Evolutionary conservation across 2,888 invertebrate species (phyloP), one percentile per base, ranked within the genome.

Genomic region (Muschampia plurimacula): DNA sequence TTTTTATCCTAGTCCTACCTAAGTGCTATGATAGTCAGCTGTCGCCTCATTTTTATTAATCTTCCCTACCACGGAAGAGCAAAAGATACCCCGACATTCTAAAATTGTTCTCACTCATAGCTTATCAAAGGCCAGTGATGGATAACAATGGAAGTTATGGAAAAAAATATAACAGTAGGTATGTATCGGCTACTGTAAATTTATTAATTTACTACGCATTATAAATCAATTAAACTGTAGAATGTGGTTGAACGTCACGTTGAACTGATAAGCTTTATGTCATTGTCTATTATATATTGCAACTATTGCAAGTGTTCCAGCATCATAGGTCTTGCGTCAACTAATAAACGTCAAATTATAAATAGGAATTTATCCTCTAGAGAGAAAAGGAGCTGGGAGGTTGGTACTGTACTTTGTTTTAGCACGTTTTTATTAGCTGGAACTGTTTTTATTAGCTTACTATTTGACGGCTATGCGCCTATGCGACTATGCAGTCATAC

Each of bases 211-310:
- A 85, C 82, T 76, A 75, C 73, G 69, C 80, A 82, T 83, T 84
- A 85, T 86, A 84, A 86, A 86, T 85, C 84, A 84, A 84, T 85
- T 82, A 81, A 75, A 22, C 73, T 75, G 76, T 77, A 72, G 75
- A 76, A 74, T 76, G 73, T 76, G 77, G 74, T 76, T 74, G 71
- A 68, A 74, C 79, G 80, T 80, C 84, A 82, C 77, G 76, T 79
- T 22, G 22, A 22, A 22, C 22, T 77, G 83, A 83, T 83, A 82
- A 81, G 75, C 68, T 66, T 62, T 66, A 71, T 72, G 67, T 41
- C 62, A 65, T 60, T 59, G 44, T 66, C 69, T 64, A 69, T 64
- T 22, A 46, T 44, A 9, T 44, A 22, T 22, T 22, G 22, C 22
- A 22, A 60, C 32, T 32, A 36, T 6, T 12, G 13, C 60, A 60